phyloP scores from a whole-genome alignment of 2,888 invertebrate genomes.

The Hymenopus coronatus region DNA sequence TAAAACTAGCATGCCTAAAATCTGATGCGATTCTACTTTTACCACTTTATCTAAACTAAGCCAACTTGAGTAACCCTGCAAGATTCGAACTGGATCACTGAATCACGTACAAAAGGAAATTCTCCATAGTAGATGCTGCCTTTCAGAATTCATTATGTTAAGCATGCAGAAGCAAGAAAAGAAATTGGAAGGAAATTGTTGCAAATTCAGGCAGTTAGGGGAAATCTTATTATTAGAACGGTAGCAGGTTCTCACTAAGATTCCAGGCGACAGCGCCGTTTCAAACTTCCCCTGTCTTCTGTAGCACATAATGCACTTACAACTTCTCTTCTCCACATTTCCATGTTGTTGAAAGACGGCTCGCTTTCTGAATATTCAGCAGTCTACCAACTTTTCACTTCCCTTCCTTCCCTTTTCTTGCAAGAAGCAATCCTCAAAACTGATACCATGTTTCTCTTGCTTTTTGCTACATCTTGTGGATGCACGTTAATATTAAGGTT shows the following conservation, averaged over 20 bases:
- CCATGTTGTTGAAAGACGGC: neutral
- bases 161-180: neutral
- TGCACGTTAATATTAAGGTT: too few relatives aligned
- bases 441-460: neutral
- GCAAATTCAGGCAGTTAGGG: neutral
- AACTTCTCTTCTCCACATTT: neutral
- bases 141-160: neutral
- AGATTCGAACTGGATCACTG: too few relatives aligned
- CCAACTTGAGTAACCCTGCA: too few relatives aligned
- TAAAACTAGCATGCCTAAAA: too few relatives aligned
- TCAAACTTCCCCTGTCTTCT: neutral
- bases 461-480: neutral
- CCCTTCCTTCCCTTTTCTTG: neutral
- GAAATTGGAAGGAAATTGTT: neutral
- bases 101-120: neutral
- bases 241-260: neutral
- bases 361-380: conserved; percentile 14
- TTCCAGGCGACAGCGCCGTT: neutral
- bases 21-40: too few relatives aligned
- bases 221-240: neutral
- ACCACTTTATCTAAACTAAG: too few relatives aligned
- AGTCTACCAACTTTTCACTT: neutral
- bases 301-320: neutral
- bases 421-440: neutral
- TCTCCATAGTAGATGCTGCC: neutral